Evolutionary conservation across 2,888 invertebrate species (phyloP), one percentile per base, ranked within the genome.

Genomic region (Loripinus fragilis): DNA sequence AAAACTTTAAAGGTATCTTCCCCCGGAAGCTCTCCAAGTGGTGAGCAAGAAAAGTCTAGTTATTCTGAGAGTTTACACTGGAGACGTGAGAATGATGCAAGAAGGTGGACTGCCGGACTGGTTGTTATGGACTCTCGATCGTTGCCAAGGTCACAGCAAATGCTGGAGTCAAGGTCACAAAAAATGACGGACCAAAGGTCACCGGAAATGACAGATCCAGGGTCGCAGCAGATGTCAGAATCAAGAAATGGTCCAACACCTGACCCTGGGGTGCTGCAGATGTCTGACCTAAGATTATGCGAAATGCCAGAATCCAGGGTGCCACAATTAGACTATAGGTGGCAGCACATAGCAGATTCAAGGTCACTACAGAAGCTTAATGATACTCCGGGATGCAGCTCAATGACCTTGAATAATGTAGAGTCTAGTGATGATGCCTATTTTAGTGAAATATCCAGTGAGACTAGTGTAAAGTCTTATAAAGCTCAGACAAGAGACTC

Each of bases 361-460:
- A 52, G 25, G 52, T 52, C 52, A 60, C 33, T 33, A 38, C 38
- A 38, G 12, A 38, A 8, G 38, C 12, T 12, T 12, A 38, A 38
- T 12, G 12, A 38, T 30, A 20, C 33, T 5, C 23, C 60, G 20
- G 20, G 60, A 33, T 60, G 30, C 10, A 33, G 60, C 17, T 70
- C 52, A 64, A 25, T 69, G 30, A 20, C 25, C 33, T 12, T 5
- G n/a, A 72, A 35, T 38, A 65, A 42, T 48, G 78, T 75, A 75
- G 81, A 85, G 67, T 80, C 80, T 1, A 74, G 76, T 33, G 78
- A 80, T 67, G 80, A 83, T 69, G 83, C 83, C 20, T 78, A 80
- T 67, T 78, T 71, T 72, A 83, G 80, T 74, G 83, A 78, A 64
- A 76, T 83, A 72, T 72, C 69, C 20, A 68, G 76, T 12, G 76